Conservation (phyloP, 1,140 invertebrate species). For the Apis laboriosa region DNA sequence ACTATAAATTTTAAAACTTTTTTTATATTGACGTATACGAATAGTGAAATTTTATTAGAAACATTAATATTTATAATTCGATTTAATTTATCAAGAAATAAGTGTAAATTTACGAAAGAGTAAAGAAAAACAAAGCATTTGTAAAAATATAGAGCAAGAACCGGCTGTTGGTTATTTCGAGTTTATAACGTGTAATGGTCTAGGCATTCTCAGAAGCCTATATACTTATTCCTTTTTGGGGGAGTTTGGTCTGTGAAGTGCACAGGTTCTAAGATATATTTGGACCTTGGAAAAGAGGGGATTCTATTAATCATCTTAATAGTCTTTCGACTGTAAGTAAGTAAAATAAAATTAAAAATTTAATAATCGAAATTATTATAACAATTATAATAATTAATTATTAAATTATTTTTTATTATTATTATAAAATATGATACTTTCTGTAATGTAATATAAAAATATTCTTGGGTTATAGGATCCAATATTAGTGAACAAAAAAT, state of each 20-base stretch:
- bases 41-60: not conserved
- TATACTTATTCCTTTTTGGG: conserved; percentile 60
- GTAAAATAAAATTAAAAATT: not conserved
- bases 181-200: conserved; percentile 57
- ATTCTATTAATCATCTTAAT: conserved; percentile 20
- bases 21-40: not conserved
- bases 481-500: not conserved
- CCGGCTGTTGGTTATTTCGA: conserved; percentile 56
- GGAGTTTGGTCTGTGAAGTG: conserved; percentile 40
- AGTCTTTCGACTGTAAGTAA: not conserved
- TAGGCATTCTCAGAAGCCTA: conserved; percentile 61
- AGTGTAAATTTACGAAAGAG: not conserved
- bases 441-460: not conserved
- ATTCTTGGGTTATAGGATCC: not conserved
- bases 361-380: not conserved
- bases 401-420: not conserved
- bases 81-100: not conserved
- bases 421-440: not conserved
- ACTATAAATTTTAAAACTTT: not conserved
- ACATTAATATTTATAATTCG: not conserved
- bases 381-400: too few relatives aligned
- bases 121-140: not conserved
- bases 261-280: conserved; percentile 58
- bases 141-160: conserved; percentile 66
- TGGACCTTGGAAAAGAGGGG: conserved; percentile 36